A percentile compares a stretch with the other conserved stretches of the same genome.
Conservation (phyloP, 2,113 vertebrate genomes). For the Danionella cerebrum region DNA sequence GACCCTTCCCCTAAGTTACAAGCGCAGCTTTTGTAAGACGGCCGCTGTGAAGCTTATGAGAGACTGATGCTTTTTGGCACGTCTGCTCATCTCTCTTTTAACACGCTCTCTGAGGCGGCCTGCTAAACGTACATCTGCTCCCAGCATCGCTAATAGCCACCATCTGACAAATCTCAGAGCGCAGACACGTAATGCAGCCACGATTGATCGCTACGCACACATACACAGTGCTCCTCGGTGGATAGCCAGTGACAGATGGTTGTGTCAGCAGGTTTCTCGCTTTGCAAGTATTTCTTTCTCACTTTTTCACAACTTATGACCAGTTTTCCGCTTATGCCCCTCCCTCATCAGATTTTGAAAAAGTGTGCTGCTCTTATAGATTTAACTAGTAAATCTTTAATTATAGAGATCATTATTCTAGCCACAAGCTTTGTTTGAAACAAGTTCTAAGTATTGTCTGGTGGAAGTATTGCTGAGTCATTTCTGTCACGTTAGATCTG, state of each 20-base stretch:
- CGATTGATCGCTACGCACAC: conserved; percentile 19
- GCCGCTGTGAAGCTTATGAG: conserved; percentile 8
- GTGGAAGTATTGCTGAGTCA: no score
- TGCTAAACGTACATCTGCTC: conserved; percentile 27
- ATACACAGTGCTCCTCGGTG: conserved; percentile 4
- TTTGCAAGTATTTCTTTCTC: neutral
- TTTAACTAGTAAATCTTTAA: no score
- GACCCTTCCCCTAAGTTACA: neutral
- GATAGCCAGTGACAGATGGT: conserved; percentile 36
- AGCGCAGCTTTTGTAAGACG: neutral
- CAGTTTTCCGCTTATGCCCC: neutral
- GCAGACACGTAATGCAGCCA: conserved; percentile 11
- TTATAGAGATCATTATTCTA: no score
- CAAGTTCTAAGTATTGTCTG: no score
- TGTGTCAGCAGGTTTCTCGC: conserved; percentile 28
- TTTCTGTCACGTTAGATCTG: no score
- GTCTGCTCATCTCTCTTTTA: conserved; percentile 3
- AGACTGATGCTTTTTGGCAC: neutral
- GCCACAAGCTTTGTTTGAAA: no score
- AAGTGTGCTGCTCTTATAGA: no score
- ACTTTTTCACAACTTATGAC: neutral
- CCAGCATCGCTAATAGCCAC: conserved; percentile 1
- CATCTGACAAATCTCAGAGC: conserved; percentile 21
- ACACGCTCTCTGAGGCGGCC: conserved; percentile 3
- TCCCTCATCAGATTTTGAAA: no score